phyloP scores from a whole-genome alignment of 2,797 vertebrate species.

The Lophius americanus region DNA sequence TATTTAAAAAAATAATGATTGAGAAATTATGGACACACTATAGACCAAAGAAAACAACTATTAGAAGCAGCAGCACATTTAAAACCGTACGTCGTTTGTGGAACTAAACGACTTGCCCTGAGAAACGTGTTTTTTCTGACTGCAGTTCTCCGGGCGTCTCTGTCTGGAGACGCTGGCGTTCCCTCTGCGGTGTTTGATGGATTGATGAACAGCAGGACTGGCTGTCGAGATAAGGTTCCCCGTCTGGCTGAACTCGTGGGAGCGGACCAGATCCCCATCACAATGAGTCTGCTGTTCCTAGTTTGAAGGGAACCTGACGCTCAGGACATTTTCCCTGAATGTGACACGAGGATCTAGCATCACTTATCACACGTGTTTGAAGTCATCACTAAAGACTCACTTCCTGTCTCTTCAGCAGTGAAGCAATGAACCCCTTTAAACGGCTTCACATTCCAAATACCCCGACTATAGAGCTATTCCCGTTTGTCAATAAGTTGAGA shows the following conservation, averaged over 20 bases:
- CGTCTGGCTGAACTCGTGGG: slow-evolving; percentile 23
- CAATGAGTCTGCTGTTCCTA: slow-evolving; percentile 27
- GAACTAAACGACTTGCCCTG: too few species aligned
- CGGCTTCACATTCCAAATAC: background rate
- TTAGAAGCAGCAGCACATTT: too few species aligned
- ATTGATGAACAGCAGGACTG: slow-evolving; percentile 55
- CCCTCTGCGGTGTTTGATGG: slow-evolving; percentile 41
- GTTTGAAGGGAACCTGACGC: slow-evolving; percentile 28
- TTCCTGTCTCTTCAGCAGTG: background rate
- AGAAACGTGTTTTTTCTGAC: background rate
- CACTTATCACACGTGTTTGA: slow-evolving; percentile 8
- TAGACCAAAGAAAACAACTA: too few species aligned
- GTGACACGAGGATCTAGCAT: background rate
- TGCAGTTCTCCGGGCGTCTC: background rate
- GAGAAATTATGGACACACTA: too few species aligned
- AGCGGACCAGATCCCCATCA: slow-evolving; percentile 50
- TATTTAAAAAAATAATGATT: too few species aligned
- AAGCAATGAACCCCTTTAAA: background rate
- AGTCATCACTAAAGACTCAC: background rate
- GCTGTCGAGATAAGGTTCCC: slow-evolving; percentile 58
- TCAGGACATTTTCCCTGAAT: background rate
- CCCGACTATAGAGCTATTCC: too few species aligned
- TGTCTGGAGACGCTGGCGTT: slow-evolving; percentile 36
- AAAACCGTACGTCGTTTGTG: too few species aligned
- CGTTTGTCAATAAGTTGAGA: too few species aligned